phyloP scores from a whole-genome alignment of 2,797 vertebrate genomes.

The Coracias cyanogaster region DNA sequence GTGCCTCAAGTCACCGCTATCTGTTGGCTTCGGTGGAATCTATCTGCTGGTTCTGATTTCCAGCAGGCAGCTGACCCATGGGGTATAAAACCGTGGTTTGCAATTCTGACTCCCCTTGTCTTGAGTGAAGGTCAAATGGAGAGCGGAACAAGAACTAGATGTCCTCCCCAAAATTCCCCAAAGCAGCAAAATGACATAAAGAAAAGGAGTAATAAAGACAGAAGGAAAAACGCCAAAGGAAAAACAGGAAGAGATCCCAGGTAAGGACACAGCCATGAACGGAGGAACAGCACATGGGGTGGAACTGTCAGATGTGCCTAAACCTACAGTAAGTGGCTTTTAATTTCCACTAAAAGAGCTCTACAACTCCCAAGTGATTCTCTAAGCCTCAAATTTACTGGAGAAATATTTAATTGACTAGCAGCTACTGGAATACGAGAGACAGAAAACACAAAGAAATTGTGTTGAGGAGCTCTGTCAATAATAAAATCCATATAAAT shows the following conservation, averaged over 20 bases:
- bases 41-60: not conserved
- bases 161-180: not conserved
- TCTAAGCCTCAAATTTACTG: constrained; percentile 35
- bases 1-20: not conserved
- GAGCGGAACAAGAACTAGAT: not conserved
- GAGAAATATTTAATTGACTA: constrained; percentile 35
- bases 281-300: not conserved
- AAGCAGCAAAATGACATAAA: not conserved
- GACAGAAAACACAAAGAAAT: constrained; percentile 14
- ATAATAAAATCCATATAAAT: constrained; percentile 43
- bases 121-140: not conserved
- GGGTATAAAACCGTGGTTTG: rapidly evolving
- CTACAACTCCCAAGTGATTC: not conserved
- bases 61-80: rapidly evolving
- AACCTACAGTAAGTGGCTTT: constrained; percentile 5
- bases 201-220: not conserved
- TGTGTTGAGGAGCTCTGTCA: constrained; percentile 13
- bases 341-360: constrained; percentile 29
- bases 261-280: not conserved
- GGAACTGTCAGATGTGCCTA: not conserved
- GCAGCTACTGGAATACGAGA: constrained; percentile 35
- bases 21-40: not conserved
- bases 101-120: not conserved
- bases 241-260: not conserved
- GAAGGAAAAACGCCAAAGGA: not conserved